phyloP scores from a whole-genome alignment of 2,797 vertebrate species.

The Tapera naevia region DNA sequence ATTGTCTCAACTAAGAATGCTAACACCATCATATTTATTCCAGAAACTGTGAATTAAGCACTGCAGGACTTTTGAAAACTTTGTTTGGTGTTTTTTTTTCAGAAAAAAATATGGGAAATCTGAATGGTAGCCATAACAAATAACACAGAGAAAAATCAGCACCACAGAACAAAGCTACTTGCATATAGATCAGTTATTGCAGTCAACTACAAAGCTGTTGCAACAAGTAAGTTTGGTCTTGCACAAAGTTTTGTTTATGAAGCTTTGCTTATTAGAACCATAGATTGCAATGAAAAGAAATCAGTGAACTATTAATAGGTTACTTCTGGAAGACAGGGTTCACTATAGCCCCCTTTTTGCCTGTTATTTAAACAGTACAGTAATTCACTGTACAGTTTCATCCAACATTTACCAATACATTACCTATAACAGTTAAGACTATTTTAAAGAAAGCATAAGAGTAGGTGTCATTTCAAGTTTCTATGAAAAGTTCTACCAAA shows the following conservation, averaged over 20 bases:
- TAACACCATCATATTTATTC: not conserved
- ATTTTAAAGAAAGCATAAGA: constrained; percentile 11
- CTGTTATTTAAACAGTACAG: constrained; percentile 21
- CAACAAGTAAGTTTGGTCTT: not conserved
- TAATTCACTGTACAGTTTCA: constrained; percentile 23
- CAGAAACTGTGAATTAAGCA: not conserved
- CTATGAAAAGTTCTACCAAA: not conserved
- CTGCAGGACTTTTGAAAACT: not conserved
- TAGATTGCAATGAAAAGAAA: not conserved
- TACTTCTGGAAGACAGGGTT: constrained; percentile 18
- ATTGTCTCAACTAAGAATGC: not conserved
- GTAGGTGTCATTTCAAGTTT: not conserved
- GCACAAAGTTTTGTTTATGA: not conserved
- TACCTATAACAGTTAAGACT: not conserved
- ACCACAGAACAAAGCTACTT: not conserved
- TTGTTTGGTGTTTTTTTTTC: not conserved
- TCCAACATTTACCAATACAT: constrained; percentile 12
- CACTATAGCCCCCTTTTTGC: not conserved
- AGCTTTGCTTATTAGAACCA: constrained; percentile 8
- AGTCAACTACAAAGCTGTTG: not conserved
- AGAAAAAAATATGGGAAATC: not conserved
- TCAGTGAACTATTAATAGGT: not conserved
- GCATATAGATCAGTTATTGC: not conserved
- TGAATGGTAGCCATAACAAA: not conserved
- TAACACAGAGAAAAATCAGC: not conserved